Base-by-base conservation (phyloP, 1,140 invertebrate genomes). In the Drosophila kikkawai region DNA sequence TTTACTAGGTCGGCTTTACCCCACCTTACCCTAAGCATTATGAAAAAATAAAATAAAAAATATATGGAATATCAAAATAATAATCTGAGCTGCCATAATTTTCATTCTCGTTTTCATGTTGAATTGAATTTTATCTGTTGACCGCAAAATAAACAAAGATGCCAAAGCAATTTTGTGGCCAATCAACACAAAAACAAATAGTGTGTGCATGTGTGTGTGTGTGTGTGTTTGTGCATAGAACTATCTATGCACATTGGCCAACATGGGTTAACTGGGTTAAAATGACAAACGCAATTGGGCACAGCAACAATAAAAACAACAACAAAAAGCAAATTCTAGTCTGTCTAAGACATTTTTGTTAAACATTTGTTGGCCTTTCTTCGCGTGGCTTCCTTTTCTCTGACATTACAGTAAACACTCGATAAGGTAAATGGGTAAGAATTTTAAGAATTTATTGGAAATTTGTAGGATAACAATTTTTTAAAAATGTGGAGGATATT, bases 221-320 rank as follows among this genome's bases (percentile, higher is more conserved):
- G 48, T 59, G 29, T 69, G 48, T 41, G 50, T 50, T 34, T 57
- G 29, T 48, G 64, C 39, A 75, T 42, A 77, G 57, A 58, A 19
- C 19, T 19, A 19, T 19, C 19, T 41, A 61, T 57, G 50, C 56
- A 69, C n/a, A 73, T 58, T 34, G 79, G 69, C 82, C 45, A 68
- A 53, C 76, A 82, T 79, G 69, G 76, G 76, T 84, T 80, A 87
- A 87, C 75, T 88, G 73, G 84, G 84, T 84, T 88, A 87, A 90
- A 87, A 85, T 81, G 84, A 88, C 84, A 88, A 78, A 53, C 73
- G 59, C 53, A 70, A 85, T 60, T 58, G 82, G 61, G 81, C 45
- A 80, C 77, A 80, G 29, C 79, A 51, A 47, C 56, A 58, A 47
- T 15, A 50, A 60, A 79, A 67, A 59, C 64, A 68, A 59, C 66